Evolutionary conservation across 2,797 vertebrate species (phyloP), one percentile per base, ranked within the genome.

Genomic region (Ctenopoma multispine): DNA sequence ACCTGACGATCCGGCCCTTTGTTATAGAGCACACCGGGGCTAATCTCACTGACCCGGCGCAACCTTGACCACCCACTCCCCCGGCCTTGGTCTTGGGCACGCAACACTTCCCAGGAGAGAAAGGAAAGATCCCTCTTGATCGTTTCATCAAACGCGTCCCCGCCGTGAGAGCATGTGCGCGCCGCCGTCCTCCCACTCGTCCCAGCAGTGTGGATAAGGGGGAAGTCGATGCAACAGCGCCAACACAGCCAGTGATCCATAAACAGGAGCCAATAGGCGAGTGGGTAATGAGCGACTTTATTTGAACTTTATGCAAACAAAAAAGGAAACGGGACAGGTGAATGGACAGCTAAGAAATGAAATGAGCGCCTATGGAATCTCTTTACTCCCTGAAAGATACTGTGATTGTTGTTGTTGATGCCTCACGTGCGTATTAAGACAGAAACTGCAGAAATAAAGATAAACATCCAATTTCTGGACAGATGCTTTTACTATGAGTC

Each of bases 11-110:
- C 82, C 75, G 57, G 77, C 82, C 76, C 83, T 91, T 91, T 93
- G 91, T 92, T 89, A 83, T 56, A 85, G 77, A 90, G 79, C 79
- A 72, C 29, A 59, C 80, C 20, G 51, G 83, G 89, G 89, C 91
- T 93, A 94, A 92, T 94, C 90, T 88, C 88, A 88, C 87, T 94
- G 94, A 94, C 93, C 94, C 87, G 84, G 81, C 63, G 79, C 92
- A 93, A 94, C 94, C 94, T 93, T 92, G 90, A 92, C 92, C 92
- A 92, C 91, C 90, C 89, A 93, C 86, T 81, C 89, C 75, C 71
- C 74, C 77, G 84, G 87, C 80, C 88, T 88, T 87, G 89, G 83
- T 89, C 86, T 90, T 89, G 91, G 92, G 93, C 93, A 92, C 82
- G 88, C 66, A 82, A 88, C 72, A 87, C 82, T 93, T 94, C 91